phyloP scores from a whole-genome alignment of 2,797 vertebrate species.

The Sebastes cheni region DNA sequence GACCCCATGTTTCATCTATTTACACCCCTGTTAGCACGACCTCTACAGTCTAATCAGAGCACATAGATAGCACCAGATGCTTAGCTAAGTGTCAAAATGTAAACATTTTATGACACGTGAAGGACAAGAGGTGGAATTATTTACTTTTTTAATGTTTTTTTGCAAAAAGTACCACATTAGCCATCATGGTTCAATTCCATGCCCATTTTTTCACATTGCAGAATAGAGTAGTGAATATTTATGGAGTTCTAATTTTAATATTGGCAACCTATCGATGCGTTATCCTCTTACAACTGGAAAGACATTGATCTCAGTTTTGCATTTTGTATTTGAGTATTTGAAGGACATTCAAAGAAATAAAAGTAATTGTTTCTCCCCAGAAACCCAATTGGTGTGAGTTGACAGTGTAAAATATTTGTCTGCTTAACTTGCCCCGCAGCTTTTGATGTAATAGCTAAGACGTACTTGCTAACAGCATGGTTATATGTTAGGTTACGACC shows the following conservation, averaged over 20 bases:
- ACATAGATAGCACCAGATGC: not conserved
- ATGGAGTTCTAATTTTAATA: not conserved
- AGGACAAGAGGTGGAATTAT: not conserved
- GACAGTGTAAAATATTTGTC: not conserved
- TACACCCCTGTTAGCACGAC: conserved; percentile 39
- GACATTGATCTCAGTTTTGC: not conserved
- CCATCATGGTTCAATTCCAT: not conserved
- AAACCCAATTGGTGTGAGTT: not conserved
- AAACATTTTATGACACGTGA: not conserved
- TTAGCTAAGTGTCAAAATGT: not conserved
- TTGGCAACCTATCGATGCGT: not conserved
- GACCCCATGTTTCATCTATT: conserved; percentile 59
- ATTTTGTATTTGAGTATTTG: not conserved
- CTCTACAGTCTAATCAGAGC: conserved; percentile 13
- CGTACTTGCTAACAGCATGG: conserved; percentile 6
- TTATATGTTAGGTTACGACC: conserved; percentile 26
- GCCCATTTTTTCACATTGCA: not conserved
- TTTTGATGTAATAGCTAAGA: not conserved
- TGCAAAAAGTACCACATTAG: not conserved
- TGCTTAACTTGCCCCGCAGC: not conserved
- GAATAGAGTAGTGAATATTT: fast-evolving
- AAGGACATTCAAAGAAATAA: not conserved
- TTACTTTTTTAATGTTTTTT: not conserved
- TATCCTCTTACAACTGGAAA: not conserved
- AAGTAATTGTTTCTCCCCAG: not conserved